These are phyloP conservation scores for Crypturellus undulatus DNA, from an alignment of 2,113 vertebrate genomes.

Conservation along the genomic window DNA sequence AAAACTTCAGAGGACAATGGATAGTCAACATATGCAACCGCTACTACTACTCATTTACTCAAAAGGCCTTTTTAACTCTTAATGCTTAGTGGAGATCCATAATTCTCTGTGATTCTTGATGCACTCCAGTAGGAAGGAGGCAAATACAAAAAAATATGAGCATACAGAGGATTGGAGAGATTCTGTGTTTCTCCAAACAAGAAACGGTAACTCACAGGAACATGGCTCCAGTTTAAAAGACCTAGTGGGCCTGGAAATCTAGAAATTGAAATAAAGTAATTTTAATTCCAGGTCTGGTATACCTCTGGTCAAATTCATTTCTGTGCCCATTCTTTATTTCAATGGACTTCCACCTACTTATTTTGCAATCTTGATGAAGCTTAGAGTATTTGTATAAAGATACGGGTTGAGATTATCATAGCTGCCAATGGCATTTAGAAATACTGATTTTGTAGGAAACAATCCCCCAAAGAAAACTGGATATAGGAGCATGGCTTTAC, in stretches of 20 bases:
- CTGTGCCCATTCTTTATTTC: conserved; percentile 33
- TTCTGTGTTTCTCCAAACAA: neutral
- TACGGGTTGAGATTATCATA: conserved; percentile 7
- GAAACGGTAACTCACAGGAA: neutral
- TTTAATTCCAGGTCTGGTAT: conserved; percentile 23
- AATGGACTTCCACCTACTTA: conserved; percentile 34
- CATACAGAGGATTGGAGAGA: neutral
- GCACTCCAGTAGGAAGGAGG: neutral
- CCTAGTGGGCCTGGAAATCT: neutral
- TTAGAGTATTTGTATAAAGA: neutral
- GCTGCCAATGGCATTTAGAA: conserved; percentile 12
- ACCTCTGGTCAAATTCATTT: conserved; percentile 20
- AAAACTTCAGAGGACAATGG: neutral
- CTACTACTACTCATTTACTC: neutral
- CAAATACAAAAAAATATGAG: neutral
- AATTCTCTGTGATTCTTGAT: neutral
- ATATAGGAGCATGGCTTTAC: neutral
- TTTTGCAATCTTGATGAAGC: conserved; percentile 1
- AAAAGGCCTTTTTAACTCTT: neutral
- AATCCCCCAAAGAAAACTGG: neutral
- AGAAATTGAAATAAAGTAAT: neutral
- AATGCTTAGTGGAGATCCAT: neutral
- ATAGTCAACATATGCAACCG: neutral
- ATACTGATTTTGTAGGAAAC: neutral
- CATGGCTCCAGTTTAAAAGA: neutral